These are phyloP conservation scores for Pseudochaenichthys georgianus DNA, from an alignment of 2,797 vertebrate genomes.

Conservation along the genomic window DNA sequence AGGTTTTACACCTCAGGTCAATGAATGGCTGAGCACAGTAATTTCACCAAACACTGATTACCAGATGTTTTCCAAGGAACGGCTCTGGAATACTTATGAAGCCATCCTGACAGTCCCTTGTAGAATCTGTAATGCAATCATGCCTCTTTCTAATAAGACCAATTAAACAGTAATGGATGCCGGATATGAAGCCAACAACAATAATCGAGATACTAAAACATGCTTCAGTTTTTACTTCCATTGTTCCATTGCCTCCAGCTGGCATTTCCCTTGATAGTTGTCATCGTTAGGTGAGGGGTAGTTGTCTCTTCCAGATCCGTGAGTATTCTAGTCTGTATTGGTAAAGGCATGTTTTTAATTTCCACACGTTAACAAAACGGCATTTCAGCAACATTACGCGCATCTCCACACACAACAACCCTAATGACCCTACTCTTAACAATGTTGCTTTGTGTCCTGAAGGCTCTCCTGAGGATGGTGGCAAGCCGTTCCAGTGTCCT, in stretches of 20 bases:
- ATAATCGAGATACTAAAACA: slow-evolving; percentile 86
- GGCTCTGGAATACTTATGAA: slow-evolving; percentile 87
- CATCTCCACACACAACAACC: slow-evolving; percentile 13
- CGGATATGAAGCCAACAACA: slow-evolving; percentile 89
- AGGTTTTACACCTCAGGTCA: slow-evolving; percentile 89
- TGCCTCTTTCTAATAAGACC: slow-evolving; percentile 89
- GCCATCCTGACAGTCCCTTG: slow-evolving; percentile 85
- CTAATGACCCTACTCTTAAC: slow-evolving; percentile 20
- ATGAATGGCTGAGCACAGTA: slow-evolving; percentile 88
- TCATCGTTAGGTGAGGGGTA: slow-evolving; percentile 63
- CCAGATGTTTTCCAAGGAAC: slow-evolving; percentile 90
- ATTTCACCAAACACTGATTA: slow-evolving; percentile 91
- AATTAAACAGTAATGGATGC: slow-evolving; percentile 89
- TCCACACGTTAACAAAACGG: slow-evolving; percentile 17
- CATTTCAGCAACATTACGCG: slow-evolving; percentile 8
- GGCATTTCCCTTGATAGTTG: slow-evolving; percentile 64
- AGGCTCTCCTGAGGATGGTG: slow-evolving; percentile 97
- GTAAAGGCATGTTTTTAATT: slow-evolving; percentile 26
- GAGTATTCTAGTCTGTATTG: slow-evolving; percentile 20
- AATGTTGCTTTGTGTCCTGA: slow-evolving; percentile 35
- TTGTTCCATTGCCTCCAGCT: slow-evolving; percentile 76
- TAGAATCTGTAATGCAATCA: slow-evolving; percentile 90
- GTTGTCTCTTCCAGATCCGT: slow-evolving; percentile 41
- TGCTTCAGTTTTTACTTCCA: slow-evolving; percentile 77
- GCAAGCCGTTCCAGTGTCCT: slow-evolving; percentile 99